Percentiles rank a stretch among this genome's conserved stretches.
Evolutionary conservation across 1,140 invertebrate species (phyloP).

Genomic region (Zaprionus davidi): DNA sequence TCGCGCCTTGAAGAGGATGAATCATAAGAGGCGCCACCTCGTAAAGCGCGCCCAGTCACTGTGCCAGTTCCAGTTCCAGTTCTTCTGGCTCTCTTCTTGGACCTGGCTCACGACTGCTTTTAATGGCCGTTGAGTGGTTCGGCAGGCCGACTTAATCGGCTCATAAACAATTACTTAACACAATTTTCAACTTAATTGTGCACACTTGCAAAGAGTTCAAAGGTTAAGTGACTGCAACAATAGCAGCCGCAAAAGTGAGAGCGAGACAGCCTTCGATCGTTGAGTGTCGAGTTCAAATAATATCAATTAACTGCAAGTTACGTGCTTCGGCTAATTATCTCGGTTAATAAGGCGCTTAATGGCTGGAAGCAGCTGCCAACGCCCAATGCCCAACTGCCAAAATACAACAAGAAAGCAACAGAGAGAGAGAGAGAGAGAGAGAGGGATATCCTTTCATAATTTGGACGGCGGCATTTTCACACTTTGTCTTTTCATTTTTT

Average conservation of each 20-base stretch:
- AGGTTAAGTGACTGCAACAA: slow-evolving; percentile 73
- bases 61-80: slow-evolving; percentile 13
- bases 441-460: slow-evolving; percentile 41
- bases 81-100: neutral
- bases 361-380: slow-evolving; percentile 80
- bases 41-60: slow-evolving; percentile 1
- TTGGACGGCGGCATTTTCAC: slow-evolving; percentile 21
- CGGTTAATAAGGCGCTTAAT: slow-evolving; percentile 82
- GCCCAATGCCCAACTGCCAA: slow-evolving; percentile 66
- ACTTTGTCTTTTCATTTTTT: slow-evolving; percentile 29
- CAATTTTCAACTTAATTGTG: slow-evolving; percentile 71
- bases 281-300: slow-evolving; percentile 73
- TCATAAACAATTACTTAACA: slow-evolving; percentile 79
- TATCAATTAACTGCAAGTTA: slow-evolving; percentile 83
- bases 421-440: neutral
- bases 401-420: slow-evolving; percentile 30
- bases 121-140: slow-evolving; percentile 29
- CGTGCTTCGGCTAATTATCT: slow-evolving; percentile 81
- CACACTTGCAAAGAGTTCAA: slow-evolving; percentile 76
- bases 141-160: slow-evolving; percentile 55
- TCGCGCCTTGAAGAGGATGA: neutral
- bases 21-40: neutral
- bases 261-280: slow-evolving; percentile 27
- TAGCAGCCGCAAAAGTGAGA: slow-evolving; percentile 23
- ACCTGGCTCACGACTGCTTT: slow-evolving; percentile 35